A percentile compares a stretch with the other conserved stretches of the same genome.
Evolutionary conservation across 2,113 vertebrate genomes (phyloP).

Genomic region (Sander lucioperca): DNA sequence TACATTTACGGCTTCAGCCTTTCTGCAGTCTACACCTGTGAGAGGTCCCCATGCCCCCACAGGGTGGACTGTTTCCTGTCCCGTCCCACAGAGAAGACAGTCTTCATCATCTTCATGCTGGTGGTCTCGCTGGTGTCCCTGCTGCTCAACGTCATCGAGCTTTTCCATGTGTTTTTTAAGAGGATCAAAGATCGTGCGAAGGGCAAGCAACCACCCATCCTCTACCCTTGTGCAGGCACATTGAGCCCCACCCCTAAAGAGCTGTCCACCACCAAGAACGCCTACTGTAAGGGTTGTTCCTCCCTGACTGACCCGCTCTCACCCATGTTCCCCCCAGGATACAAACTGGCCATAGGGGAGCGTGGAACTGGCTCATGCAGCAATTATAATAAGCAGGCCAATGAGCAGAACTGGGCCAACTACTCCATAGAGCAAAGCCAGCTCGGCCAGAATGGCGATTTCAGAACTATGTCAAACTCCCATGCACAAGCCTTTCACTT

Average conservation of each 20-base stretch:
- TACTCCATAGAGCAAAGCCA: constrained; percentile 97
- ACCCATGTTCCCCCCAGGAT: constrained; percentile 96
- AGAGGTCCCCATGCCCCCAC: constrained; percentile 92
- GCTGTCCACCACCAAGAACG: constrained; percentile 91
- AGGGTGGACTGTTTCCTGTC: constrained; percentile 98
- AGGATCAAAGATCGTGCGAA: constrained; percentile 95
- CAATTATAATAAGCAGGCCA: constrained; percentile 98
- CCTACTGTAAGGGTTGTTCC: constrained; percentile 97
- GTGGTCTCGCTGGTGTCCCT: constrained; percentile 96
- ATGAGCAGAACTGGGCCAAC: constrained; percentile 99
- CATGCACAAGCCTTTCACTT: constrained; percentile 94
- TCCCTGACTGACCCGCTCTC: constrained; percentile 94
- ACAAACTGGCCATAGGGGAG: constrained; percentile 97
- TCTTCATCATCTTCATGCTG: constrained; percentile 98
- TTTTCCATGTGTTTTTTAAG: constrained; percentile 97
- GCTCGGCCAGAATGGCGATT: no score
- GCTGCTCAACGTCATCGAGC: constrained; percentile 93
- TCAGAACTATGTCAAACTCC: no score
- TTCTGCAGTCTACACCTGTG: constrained; percentile 92
- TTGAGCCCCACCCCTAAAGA: constrained; percentile 91
- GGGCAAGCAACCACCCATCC: constrained; percentile 81
- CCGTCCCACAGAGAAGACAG: constrained; percentile 72
- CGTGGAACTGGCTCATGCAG: no score
- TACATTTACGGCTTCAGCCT: constrained; percentile 98
- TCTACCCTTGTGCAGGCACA: constrained; percentile 82